These are phyloP conservation scores for Serinus canaria DNA, from an alignment of 2,113 vertebrate species.

Conservation along the genomic window DNA sequence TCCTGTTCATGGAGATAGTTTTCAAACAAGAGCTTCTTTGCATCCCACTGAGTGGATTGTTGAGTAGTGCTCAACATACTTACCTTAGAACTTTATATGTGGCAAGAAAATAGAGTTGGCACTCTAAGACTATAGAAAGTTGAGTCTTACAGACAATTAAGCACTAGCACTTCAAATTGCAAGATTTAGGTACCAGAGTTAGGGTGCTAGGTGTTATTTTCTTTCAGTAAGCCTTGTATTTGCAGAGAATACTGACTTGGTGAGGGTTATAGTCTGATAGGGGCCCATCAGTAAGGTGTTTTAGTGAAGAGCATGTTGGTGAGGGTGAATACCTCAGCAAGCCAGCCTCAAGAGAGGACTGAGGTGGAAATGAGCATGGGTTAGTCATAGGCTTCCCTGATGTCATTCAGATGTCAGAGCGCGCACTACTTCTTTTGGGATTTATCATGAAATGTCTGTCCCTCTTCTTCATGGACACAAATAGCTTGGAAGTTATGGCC, in stretches of 20 bases:
- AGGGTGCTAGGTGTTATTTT: background rate
- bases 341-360: background rate
- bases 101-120: background rate
- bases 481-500: background rate
- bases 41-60: background rate
- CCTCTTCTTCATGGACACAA: background rate
- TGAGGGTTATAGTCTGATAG: background rate
- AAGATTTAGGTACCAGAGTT: background rate
- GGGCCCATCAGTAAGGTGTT: background rate
- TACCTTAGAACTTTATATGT: background rate
- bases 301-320: background rate
- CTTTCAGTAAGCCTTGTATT: background rate
- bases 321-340: background rate
- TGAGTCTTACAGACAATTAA: background rate
- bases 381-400: background rate
- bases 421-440: background rate
- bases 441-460: background rate
- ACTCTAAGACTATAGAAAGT: background rate
- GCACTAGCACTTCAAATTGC: background rate
- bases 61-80: background rate
- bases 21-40: background rate
- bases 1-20: background rate
- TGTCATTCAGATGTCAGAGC: background rate
- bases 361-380: background rate
- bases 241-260: background rate